Evolutionary conservation across 2,113 vertebrate genomes (phyloP).

Genomic region (Trogon melanurus): DNA sequence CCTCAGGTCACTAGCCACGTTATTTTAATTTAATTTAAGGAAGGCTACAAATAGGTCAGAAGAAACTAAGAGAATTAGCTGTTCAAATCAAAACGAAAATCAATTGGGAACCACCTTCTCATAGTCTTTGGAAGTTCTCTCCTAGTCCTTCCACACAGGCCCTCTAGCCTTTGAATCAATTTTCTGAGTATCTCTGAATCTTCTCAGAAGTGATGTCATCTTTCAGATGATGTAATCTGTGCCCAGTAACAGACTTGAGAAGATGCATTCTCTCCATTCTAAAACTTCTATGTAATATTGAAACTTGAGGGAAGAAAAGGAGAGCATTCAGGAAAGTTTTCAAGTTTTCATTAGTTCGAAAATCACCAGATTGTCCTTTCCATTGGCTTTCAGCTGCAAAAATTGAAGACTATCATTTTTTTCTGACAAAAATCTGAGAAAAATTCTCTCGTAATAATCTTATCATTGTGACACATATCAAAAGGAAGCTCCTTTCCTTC

Average conservation of each 20-base stretch:
- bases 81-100: background rate
- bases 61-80: background rate
- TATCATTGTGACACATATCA: background rate
- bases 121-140: background rate
- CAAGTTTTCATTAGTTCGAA: background rate
- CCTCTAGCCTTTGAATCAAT: background rate
- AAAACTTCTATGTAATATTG: background rate
- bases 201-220: background rate
- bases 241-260: background rate
- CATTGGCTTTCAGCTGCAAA: background rate
- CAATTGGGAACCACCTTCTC: background rate
- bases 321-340: background rate
- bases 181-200: background rate
- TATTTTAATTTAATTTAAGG: background rate
- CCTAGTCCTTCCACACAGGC: background rate
- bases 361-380: background rate
- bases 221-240: background rate
- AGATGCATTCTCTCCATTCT: background rate
- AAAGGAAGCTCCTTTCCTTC: background rate
- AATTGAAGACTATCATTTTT: background rate
- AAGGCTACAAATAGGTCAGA: background rate
- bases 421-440: background rate
- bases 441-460: background rate
- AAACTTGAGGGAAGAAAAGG: background rate
- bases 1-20: background rate